Base-by-base conservation (phyloP, 2,113 vertebrate species). In the Cephalopterus ornatus region DNA sequence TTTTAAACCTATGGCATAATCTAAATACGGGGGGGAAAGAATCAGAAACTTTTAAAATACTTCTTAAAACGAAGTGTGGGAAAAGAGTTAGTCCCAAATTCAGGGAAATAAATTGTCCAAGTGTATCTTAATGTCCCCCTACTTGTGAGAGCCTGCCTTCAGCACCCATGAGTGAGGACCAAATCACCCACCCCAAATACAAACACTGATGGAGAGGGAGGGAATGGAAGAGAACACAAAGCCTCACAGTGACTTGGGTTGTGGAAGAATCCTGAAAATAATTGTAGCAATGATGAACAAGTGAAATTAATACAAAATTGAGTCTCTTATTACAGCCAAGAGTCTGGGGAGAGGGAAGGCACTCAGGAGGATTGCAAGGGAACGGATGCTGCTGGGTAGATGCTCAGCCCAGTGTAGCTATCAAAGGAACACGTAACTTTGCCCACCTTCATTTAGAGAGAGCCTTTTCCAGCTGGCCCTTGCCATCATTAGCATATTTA, bases 341-440 rank as follows among this genome's bases (percentile, higher is more conserved):
- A 27, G 11, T 15, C 28, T 28, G 27, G 8, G 10, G 41, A 80
- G 14, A 65, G 14, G 33, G 30, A 46, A 59, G 27, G 10, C 8
- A 2, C 33, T 61, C 37, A 8, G 35, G 27, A 14, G 12, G 39
- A 12, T n/a, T 52, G 30, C 8, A 14, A 30, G 32, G 26, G 30
- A 6, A 17, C 8, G 46, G 42, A 6, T 49, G 6, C 9, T 74
- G 24, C 77, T 49, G 32, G 18, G 14, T 3, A 17, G 44, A 13
- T 24, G 9, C 18, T 80, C 44, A 73, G 63, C 9, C 32, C 44
- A 21, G 5, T 1, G 1, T 1, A 39, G 12, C 4, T 27, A 5
- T 9, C 35, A 74, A 32, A 75, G 28, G 46, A 9, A 47, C 4
- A 8, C 17, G 44, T 4, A 52, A 46, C 28, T 66, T n/a, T 50